Evolutionary conservation across 2,797 vertebrate species (phyloP), one percentile per base, ranked within the genome.

Genomic region (Oreonectes daqikongensis): DNA sequence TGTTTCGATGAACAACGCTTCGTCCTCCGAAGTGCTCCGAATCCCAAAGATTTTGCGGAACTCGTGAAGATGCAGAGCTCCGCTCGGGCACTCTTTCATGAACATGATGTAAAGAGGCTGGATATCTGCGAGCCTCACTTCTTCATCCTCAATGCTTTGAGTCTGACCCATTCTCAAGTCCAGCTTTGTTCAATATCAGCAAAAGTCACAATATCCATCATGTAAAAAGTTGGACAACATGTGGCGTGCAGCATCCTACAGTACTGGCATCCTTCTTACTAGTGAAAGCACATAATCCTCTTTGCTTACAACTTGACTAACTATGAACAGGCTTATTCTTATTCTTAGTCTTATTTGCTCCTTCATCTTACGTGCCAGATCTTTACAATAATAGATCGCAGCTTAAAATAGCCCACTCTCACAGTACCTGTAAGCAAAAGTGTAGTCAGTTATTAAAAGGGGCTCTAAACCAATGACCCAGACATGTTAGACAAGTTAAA

Each of bases 31-130:
- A 3, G 66, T 28, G 20, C 69, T 80, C 11, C 75, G 20, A 15
- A 87, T 50, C 9, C 85, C 81, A 63, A 89, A 88, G 72, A 88
- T 83, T 15, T 63, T 77, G 20, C 85, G 86, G 53, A 87, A 88
- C 67, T 87, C 85, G 30, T 85, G 85, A 22, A 87, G 65, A 66
- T 81, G 79, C 38, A 87, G 52, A 1, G 79, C 73, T 69, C 82
- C 85, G 5, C 87, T 87, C 5, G 87, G 85, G 20, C 86, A 87
- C 53, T 81, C 83, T 28, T 26, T 78, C 55, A 89, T 85, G 78
- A 86, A 87, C n/a, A 68, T 78, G 15, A 84, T 70, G 32, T 84
- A 87, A 42, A 87, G 80, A n/a, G 68, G 76, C 59, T 89, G 85
- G 20, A 88, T 82, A 5, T 87, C 81, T 8, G 72, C 57, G n/a